A percentile compares a stretch with the other conserved stretches of the same genome.
Conservation (phyloP, 2,888 invertebrate genomes). For the Dolichopus griseipennis region DNA sequence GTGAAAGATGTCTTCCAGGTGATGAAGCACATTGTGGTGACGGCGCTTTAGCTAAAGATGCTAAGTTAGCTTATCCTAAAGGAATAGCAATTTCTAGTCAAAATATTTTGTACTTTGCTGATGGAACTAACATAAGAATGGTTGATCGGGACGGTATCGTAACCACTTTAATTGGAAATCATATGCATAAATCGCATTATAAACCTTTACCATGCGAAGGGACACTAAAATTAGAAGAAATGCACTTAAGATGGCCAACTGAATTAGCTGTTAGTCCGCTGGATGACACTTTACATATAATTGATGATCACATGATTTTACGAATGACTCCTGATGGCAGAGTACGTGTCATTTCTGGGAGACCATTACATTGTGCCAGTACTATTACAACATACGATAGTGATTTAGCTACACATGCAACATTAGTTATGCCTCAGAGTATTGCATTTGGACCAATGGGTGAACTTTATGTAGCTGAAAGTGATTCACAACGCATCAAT, state of each 20-base stretch:
- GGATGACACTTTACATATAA: constrained; percentile 89
- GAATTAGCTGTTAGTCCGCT: constrained; percentile 88
- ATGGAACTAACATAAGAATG: constrained; percentile 89
- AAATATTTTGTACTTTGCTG: constrained; percentile 88
- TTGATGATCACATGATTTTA: constrained; percentile 92
- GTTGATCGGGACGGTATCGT: constrained; percentile 88
- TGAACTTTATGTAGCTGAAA: constrained; percentile 88
- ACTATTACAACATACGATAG: constrained; percentile 69
- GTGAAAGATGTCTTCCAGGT: constrained; percentile 85
- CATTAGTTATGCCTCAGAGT: constrained; percentile 86
- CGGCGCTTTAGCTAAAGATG: constrained; percentile 83
- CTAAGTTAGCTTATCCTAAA: constrained; percentile 92
- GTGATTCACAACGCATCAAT: constrained; percentile 90
- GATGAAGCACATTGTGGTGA: constrained; percentile 95
- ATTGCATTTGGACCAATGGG: constrained; percentile 90
- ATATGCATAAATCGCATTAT: constrained; percentile 89
- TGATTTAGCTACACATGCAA: constrained; percentile 83
- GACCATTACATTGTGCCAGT: constrained; percentile 85
- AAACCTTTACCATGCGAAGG: constrained; percentile 89
- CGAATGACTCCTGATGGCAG: constrained; percentile 85
- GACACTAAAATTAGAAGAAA: constrained; percentile 83
- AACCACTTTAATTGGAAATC: constrained; percentile 83
- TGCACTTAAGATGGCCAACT: constrained; percentile 92
- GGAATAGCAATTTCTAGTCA: constrained; percentile 90
- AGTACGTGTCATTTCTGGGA: constrained; percentile 86